Evolutionary conservation across 2,797 vertebrate species (phyloP), one percentile per base, ranked within the genome.

Genomic region (Etheostoma nigrum): DNA sequence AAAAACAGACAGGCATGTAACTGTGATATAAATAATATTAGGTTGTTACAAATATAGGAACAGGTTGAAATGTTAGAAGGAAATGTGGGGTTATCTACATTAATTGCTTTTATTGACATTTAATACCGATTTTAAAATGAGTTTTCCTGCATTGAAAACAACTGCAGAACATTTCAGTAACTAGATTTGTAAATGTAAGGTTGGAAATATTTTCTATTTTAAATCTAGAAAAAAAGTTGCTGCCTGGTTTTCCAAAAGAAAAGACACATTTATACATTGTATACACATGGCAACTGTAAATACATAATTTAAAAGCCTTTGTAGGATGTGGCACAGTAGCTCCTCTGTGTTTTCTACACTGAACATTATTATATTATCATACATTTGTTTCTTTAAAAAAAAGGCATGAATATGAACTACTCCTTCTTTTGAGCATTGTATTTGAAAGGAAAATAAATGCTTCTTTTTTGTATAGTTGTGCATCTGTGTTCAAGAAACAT

Each of bases 21-120:
- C 81, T 84, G 77, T 82, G 72, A 82, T 86, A 92, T 95, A 94
- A 94, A 95, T 93, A 92, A 93, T 86, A 81, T 67, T 74, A 86
- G 68, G 79, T 65, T 83, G 57, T 63, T 81, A 89, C 76, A 90
- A 86, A 82, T 74, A 85, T 69, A 80, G 75, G 61, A 74, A 86
- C 60, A 73, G 68, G 74, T 75, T 79, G 19, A 55, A 63, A 78
- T 40, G 64, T 74, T 63, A 54, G 8, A 30, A 47, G 9, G 19
- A 72, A 75, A 27, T 30, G 54, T 67, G 47, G 36, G n/a, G 27
- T 82, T 85, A 77, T 79, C 58, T 82, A 86, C 75, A 86, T 2
- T 60, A 74, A 82, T 72, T 84, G 51, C 51, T 80, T 72, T 67
- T 51, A 44, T 40, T 78, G 69, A 81, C 69, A 68, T 82, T 83